Evolutionary conservation across 2,888 invertebrate genomes (phyloP), one percentile per base, ranked within the genome.

Genomic region (Euzetes globulus): DNA sequence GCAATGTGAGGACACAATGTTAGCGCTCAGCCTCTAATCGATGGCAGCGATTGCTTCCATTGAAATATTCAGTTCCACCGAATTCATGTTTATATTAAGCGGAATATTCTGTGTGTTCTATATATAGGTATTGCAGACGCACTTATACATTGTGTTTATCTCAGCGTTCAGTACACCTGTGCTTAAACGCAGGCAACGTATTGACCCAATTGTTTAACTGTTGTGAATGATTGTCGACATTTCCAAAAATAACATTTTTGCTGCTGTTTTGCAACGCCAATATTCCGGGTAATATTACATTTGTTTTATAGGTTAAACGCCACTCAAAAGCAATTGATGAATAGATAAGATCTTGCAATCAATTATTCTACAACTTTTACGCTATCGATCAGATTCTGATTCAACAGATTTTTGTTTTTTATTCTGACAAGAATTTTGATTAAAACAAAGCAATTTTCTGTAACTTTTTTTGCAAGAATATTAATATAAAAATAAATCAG

Each of bases 131-230:
- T 33, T 7, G 63, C 27, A 17, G 27, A 3, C 3, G 13, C 15
- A 63, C 27, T 15, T 19, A 25, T 17, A 3, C 25, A 25, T 15
- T 15, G 58, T 58, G 25, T 52, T 6, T 25, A 58, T 58, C 29
- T 58, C 27, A 27, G 19, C 29, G 63, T 33, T 19, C 27, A 19
- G 27, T 58, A 58, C 19, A 63, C 63, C 63, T 63, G 63, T 63
- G 27, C 25, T 63, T 27, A 25, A 25, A 33, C 33, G 60, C 60
- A 25, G 33, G 7, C 15, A 60, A 33, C 60, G 63, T 63, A 63
- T 63, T 63, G 63, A 63, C 63, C 63, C 33, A 63, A 63, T 63
- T 63, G 63, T 63, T 27, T 63, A 63, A 63, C 63, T 60, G 27
- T 7, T 63, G 63, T 63, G 33, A 63, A 33, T 33, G 27, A 60